These are phyloP conservation scores for Pelobates cultripes DNA, from an alignment of 2,797 vertebrate species.

Conservation along the genomic window DNA sequence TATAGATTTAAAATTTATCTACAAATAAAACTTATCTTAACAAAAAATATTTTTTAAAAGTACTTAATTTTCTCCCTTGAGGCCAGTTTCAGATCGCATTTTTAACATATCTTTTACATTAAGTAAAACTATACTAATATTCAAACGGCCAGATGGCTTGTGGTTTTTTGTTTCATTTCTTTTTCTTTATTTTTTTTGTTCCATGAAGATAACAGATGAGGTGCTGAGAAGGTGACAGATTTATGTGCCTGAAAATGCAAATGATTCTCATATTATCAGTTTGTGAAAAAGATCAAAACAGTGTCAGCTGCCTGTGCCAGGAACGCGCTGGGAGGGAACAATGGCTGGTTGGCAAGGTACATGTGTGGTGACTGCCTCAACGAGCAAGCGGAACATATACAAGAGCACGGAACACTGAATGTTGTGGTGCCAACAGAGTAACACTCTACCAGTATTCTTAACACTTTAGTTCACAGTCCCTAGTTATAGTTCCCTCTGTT, in stretches of 20 bases:
- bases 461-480: too few species aligned
- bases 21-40: too few species aligned
- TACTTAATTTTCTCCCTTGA: not conserved
- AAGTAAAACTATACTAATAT: slow-evolving; percentile 21
- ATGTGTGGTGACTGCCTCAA: not conserved
- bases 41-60: too few species aligned
- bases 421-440: too few species aligned
- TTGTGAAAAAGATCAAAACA: slow-evolving; percentile 29
- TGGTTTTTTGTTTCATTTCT: too few species aligned
- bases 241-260: slow-evolving; percentile 47
- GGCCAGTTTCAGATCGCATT: not conserved
- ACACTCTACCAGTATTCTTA: too few species aligned
- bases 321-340: slow-evolving; percentile 7
- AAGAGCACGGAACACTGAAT: not conserved
- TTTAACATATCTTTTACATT: slow-evolving; percentile 8
- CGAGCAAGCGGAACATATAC: not conserved
- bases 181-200: slow-evolving; percentile 24
- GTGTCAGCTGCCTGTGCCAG: slow-evolving; percentile 12
- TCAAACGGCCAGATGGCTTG: slow-evolving; percentile 25
- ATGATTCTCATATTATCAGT: slow-evolving; percentile 34
- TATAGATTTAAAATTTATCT: too few species aligned
- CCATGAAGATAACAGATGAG: slow-evolving; percentile 43
- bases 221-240: slow-evolving; percentile 47
- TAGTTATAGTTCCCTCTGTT: too few species aligned
- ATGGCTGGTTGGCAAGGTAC: not conserved